Base-by-base conservation (phyloP, 2,113 vertebrate genomes). In the Nothocercus julius region DNA sequence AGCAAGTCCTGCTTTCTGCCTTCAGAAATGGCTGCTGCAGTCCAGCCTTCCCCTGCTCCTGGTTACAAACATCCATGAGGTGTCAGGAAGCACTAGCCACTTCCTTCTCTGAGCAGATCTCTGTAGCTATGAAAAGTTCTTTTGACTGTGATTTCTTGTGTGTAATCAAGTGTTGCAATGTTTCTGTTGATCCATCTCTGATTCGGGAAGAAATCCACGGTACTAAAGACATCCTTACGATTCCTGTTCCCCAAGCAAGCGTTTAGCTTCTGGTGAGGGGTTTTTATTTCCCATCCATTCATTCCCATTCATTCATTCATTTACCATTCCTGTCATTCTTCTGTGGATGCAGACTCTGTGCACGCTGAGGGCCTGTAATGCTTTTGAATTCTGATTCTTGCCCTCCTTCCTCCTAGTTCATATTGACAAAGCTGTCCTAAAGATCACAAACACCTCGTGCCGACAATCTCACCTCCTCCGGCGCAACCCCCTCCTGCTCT, bases 1-100 rank as follows among this genome's bases (percentile, higher is more conserved):
- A 16, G 70, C 4, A 0, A 77, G 63, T 38, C 58, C 32, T 1
- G 0, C 66, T 42, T 28, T 30, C 67, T 62, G 44, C 67, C 40
- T 68, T 42, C 54, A 11, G 1, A 58, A 13, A 34, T 3, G 9
- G 66, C 47, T 53, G 0, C 67, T 34, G 1, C 70, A 11, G 1
- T 13, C 47, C 42, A 18, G 44, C 38, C n/a, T 24, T 30, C n/a
- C 44, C 34, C 38, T 17, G 84, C 76, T 14, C 42, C 2, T 25
- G n/a, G 25, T 27, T 28, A 13, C 56, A 15, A 56, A 42, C 1
- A 74, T 11, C 91, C 34, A 3, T 8, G 70, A 8, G 3, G 63
- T 85, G 19, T 5, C 69, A 13, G 69, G 5, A 77, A 8, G 17
- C 14, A 25, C 21, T 1, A 56, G 44, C 32, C 38, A 7, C 89